Conservation (phyloP, 2,113 vertebrate genomes). For the Charina bottae region DNA sequence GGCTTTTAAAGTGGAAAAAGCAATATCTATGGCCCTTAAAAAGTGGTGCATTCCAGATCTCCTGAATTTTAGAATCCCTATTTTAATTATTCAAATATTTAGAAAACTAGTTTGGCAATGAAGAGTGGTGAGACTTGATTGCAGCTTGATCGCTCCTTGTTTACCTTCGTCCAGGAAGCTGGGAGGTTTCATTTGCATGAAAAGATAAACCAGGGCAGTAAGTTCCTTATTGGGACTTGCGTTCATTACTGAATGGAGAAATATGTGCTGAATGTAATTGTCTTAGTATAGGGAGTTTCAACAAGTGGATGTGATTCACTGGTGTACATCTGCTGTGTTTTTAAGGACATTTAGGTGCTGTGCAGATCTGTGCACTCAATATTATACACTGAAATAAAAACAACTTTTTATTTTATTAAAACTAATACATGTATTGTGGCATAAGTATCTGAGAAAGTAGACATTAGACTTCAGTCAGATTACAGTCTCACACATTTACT, state of each 20-base stretch:
- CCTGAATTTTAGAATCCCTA: not conserved
- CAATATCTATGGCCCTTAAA: not conserved
- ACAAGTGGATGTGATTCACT: not conserved
- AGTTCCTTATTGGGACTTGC: not conserved
- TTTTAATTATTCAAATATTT: constrained; percentile 31
- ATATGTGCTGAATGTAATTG: not conserved
- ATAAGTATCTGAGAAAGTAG: not conserved
- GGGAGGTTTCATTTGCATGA: not conserved
- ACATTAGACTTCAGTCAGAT: too few species aligned
- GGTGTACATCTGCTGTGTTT: not conserved
- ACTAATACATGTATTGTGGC: not conserved
- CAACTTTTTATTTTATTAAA: not conserved
- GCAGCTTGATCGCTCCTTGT: not conserved
- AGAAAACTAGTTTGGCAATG: constrained; percentile 33
- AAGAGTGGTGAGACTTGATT: not conserved
- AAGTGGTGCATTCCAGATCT: not conserved
- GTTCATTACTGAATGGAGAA: not conserved
- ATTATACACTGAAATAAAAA: not conserved
- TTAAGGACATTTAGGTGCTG: not conserved
- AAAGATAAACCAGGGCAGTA: not conserved
- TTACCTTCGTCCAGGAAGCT: not conserved
- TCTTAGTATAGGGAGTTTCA: not conserved
- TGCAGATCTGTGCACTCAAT: not conserved
- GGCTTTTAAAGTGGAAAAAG: not conserved
- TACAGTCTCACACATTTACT: too few species aligned